A percentile compares a stretch with the other conserved stretches of the same genome.
Conservation (phyloP, 2,113 vertebrate genomes). For the Hemichromis elongatus region DNA sequence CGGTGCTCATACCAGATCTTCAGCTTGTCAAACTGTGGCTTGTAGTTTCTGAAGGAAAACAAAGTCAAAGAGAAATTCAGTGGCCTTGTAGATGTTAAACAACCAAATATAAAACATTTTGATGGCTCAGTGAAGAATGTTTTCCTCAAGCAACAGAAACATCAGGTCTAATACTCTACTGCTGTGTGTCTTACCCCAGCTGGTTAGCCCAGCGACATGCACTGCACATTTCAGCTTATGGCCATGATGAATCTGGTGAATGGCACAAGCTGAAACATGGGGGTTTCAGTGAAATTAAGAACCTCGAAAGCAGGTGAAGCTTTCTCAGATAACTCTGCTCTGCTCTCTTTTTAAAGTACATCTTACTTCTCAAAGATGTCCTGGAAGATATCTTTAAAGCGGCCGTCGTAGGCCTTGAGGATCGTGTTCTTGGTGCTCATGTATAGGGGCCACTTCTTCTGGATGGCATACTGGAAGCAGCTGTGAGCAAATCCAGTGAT, state of each 20-base stretch:
- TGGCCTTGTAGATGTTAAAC: neutral
- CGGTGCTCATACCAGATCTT: slow-evolving; percentile 98
- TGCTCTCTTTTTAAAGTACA: neutral
- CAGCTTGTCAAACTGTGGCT: slow-evolving; percentile 87
- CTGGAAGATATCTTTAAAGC: slow-evolving; percentile 96
- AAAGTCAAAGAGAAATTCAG: neutral
- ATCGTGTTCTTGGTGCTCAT: slow-evolving; percentile 96
- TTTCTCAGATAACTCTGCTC: neutral
- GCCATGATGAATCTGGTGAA: neutral
- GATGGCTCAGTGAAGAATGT: neutral
- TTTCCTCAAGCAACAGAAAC: neutral
- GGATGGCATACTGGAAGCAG: slow-evolving; percentile 94
- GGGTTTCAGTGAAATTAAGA: neutral
- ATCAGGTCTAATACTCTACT: neutral
- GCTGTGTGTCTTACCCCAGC: neutral
- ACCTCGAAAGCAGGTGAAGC: neutral
- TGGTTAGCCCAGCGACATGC: neutral
- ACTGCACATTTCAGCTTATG: neutral
- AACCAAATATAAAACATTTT: neutral
- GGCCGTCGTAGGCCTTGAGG: slow-evolving; percentile 89
- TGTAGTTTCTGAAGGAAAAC: slow-evolving; percentile 79
- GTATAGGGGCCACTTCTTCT: slow-evolving; percentile 91
- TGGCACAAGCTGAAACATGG: neutral
- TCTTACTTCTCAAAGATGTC: slow-evolving; percentile 87
- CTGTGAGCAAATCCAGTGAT: slow-evolving; percentile 94